Percentiles rank a stretch among this genome's conserved stretches.
Evolutionary conservation across 2,888 invertebrate species (phyloP).

Genomic region (Andricus curvator): DNA sequence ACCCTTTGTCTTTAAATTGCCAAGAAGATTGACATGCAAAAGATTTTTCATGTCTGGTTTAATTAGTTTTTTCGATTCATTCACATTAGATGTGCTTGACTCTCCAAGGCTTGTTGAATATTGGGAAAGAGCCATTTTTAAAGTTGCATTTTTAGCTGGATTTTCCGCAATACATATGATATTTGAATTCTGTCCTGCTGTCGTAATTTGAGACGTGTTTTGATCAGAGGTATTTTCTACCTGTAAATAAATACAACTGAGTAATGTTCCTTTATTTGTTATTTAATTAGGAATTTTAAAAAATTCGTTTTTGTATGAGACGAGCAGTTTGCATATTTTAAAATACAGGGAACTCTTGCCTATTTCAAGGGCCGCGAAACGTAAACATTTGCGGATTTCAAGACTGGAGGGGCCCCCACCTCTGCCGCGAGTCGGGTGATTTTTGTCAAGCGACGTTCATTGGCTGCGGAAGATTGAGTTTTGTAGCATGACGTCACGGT

Average conservation of each 20-base stretch:
- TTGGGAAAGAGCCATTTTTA: conserved; percentile 23
- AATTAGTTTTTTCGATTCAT: not conserved
- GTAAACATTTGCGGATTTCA: no score
- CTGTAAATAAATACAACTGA: not conserved
- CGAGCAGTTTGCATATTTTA: no score
- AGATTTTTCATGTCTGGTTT: conserved; percentile 20
- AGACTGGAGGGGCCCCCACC: no score
- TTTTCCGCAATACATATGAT: conserved; percentile 1
- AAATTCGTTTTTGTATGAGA: no score
- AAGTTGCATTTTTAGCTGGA: not conserved
- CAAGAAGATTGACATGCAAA: conserved; percentile 15
- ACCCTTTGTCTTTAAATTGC: conserved; percentile 29
- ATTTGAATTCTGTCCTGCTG: not conserved
- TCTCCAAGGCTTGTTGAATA: not conserved
- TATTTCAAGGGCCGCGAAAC: no score
- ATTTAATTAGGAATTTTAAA: no score
- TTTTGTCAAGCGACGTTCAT: no score
- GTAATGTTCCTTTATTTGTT: not conserved
- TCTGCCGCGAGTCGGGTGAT: no score
- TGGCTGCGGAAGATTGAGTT: no score
- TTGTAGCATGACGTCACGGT: no score
- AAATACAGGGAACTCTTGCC: no score
- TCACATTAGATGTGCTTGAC: not conserved
- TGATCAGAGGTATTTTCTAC: not conserved
- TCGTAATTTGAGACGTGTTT: not conserved